Conservation (phyloP, 2,113 vertebrate species). For the Bos indicus region DNA sequence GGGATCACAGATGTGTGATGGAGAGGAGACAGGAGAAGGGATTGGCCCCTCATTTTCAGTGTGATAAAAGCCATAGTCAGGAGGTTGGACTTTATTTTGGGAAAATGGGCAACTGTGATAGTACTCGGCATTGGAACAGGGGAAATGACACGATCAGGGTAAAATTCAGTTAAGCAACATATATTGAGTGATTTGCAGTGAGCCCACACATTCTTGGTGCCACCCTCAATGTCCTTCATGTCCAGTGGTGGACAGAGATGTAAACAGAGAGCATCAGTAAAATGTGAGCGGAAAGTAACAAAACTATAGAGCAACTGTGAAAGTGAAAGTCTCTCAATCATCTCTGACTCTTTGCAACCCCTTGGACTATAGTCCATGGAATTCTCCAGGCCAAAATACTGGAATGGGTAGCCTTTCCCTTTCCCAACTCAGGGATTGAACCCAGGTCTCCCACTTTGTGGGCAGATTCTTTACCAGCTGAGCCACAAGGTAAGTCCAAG, state of each 20-base stretch:
- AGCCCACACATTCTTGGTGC: neutral
- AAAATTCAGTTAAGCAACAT: neutral
- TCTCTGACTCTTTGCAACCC: accelerated
- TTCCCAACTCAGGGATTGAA: neutral
- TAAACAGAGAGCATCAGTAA: neutral
- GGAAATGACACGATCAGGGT: neutral
- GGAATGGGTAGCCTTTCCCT: neutral
- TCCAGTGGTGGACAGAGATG: neutral
- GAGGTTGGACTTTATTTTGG: neutral
- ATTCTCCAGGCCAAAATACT: neutral
- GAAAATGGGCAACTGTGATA: neutral
- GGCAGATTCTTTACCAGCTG: neutral
- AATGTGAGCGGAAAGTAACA: neutral
- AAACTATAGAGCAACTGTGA: neutral
- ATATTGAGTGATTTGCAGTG: neutral
- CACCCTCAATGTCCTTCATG: neutral
- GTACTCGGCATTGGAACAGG: neutral
- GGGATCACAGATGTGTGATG: neutral
- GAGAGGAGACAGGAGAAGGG: neutral
- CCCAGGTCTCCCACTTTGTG: neutral
- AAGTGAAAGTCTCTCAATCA: neutral
- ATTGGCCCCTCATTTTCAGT: neutral
- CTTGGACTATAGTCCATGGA: neutral
- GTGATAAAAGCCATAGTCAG: neutral
- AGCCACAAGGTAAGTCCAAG: neutral